Evolutionary conservation across 2,888 invertebrate species (phyloP).

Genomic region (Cataglyphis livida): DNA sequence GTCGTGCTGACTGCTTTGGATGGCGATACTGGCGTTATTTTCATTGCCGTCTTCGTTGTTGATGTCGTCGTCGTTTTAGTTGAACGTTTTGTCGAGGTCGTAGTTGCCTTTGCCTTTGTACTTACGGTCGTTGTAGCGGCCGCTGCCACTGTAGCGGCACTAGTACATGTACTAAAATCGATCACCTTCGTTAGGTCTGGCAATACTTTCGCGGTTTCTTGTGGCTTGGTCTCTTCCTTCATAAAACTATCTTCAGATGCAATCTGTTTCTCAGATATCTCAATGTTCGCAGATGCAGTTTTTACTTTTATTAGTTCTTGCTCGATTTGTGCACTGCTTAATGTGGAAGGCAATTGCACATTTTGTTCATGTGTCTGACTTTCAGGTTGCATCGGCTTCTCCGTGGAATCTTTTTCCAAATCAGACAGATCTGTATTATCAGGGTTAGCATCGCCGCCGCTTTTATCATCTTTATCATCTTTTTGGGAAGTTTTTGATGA

Average conservation of each 20-base stretch:
- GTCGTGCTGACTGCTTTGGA: slow-evolving; percentile 72
- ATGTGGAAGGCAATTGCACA: not conserved
- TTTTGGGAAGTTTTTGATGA: too few relatives aligned
- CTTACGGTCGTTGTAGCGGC: slow-evolving; percentile 71
- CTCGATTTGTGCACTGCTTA: not conserved
- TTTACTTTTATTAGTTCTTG: slow-evolving; percentile 25
- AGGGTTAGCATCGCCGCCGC: too few relatives aligned
- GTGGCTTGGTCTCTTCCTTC: not conserved
- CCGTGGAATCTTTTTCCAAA: too few relatives aligned
- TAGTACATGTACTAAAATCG: too few relatives aligned
- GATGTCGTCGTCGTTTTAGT: slow-evolving; percentile 62
- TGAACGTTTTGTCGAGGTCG: slow-evolving; percentile 64
- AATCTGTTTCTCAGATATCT: not conserved
- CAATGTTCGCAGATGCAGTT: not conserved
- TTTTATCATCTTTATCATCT: too few relatives aligned
- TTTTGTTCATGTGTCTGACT: not conserved
- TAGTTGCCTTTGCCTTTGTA: slow-evolving; percentile 73
- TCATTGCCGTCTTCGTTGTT: slow-evolving; percentile 73
- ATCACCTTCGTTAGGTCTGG: not conserved
- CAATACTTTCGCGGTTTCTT: not conserved
- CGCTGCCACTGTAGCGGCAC: too few relatives aligned
- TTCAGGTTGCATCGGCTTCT: slow-evolving; percentile 39
- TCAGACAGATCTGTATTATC: too few relatives aligned
- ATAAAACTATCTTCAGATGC: not conserved
- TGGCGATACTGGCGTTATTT: slow-evolving; percentile 78